Evolutionary conservation across 2,113 vertebrate species (phyloP), one percentile per base, ranked within the genome.

Genomic region (Scophthalmus maximus): DNA sequence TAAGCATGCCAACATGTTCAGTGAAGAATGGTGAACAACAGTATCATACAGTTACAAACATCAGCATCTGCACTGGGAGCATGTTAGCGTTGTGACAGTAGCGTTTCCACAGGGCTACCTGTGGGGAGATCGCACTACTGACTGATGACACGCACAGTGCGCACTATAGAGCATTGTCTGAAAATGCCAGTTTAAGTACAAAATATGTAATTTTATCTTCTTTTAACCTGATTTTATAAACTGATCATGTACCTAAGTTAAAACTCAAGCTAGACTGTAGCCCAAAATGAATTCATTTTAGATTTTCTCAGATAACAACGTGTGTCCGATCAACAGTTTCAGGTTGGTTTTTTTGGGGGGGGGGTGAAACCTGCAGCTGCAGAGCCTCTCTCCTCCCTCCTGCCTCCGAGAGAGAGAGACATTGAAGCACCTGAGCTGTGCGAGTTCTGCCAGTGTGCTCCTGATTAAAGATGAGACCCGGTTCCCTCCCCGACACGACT

Each of bases 401-500:
- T 46, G 42, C 42, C 18, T n/a, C 4, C n/a, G 42, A 18, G 18
- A 40, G 36, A 40, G 42, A 18, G 18, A 40, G 36, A 40, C 5
- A 5, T 40, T 11, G 36, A 40, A 15, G 42, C 14, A 12, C 6
- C 42, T 46, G 17, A n/a, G 42, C 42, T 8, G 42, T 46, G 17
- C 42, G n/a, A 46, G 18, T n/a, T 46, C 17, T 20, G 42, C 42
- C 4, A 15, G 42, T 46, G 42, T 46, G 42, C n/a, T 46, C 73
- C 73, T 53, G 76, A 82, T 65, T 68, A 40, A 71, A 71, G 82
- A 89, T 53, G 64, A 90, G 84, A 83, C 87, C 88, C 81, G 87
- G 66, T 93, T 93, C 82, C 82, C 52, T 88, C 68, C 68, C 68
- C 68, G 59, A 79, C 81, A 69, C 51, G 61, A 56, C 77, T 34